phyloP scores from a whole-genome alignment of 2,113 vertebrate species.

The Oenanthe melanoleuca region DNA sequence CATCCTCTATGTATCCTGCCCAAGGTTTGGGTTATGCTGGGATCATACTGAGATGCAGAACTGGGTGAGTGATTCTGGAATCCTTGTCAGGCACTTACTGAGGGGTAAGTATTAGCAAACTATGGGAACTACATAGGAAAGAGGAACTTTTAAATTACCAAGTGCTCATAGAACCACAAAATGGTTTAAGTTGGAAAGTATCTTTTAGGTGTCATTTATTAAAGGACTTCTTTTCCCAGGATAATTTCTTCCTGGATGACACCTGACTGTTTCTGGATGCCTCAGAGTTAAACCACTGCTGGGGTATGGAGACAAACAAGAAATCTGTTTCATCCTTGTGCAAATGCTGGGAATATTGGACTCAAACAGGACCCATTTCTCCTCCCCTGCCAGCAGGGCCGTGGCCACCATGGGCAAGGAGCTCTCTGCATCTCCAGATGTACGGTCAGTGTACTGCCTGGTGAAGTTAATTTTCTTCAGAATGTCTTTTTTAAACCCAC shows the following conservation, averaged over 20 bases:
- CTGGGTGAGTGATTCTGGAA: accelerated
- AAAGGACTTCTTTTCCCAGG: background rate
- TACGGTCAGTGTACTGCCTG: accelerated
- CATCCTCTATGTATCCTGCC: background rate
- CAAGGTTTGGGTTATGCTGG: background rate
- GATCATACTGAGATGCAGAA: background rate
- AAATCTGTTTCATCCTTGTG: background rate
- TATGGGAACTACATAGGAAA: background rate
- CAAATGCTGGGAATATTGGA: background rate
- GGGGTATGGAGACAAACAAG: background rate
- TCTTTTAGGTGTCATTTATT: background rate
- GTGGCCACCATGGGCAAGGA: accelerated
- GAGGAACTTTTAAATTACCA: background rate
- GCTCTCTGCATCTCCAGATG: background rate
- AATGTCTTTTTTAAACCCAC: background rate
- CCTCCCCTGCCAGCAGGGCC: accelerated
- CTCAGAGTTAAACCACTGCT: background rate
- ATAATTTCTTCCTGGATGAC: background rate
- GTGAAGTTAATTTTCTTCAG: background rate
- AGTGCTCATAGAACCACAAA: background rate
- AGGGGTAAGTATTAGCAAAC: background rate
- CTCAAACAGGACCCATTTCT: background rate
- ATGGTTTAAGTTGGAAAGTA: background rate
- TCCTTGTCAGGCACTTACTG: background rate
- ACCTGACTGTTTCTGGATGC: background rate